phyloP scores from a whole-genome alignment of 2,888 invertebrate species.

The Epinotia bilunana region DNA sequence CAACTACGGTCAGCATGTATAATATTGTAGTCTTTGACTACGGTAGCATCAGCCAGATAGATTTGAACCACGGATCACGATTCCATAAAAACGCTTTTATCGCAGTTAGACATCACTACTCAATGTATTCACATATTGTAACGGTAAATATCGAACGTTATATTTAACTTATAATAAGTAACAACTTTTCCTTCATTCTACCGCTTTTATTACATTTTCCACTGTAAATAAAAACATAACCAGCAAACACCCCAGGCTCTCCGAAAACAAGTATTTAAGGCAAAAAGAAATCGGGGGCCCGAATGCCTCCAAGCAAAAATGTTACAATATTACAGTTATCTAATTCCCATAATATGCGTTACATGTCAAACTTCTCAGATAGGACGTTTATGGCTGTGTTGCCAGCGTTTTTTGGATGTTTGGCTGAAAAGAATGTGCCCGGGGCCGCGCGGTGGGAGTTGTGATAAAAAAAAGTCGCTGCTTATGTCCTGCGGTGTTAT shows the following conservation, averaged over 20 bases:
- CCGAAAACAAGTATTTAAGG: conserved; percentile 55
- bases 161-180: too few relatives aligned
- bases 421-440: conserved; percentile 36
- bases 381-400: conserved; percentile 62
- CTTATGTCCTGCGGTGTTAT: conserved; percentile 34
- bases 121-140: not conserved
- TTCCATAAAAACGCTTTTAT: too few relatives aligned
- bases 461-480: conserved; percentile 37
- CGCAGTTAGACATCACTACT: not conserved
- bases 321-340: conserved; percentile 70
- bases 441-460: conserved; percentile 34
- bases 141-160: not conserved
- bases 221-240: conserved; percentile 49
- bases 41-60: too few relatives aligned
- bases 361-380: conserved; percentile 79
- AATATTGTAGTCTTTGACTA: too few relatives aligned
- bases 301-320: conserved; percentile 50
- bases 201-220: conserved; percentile 19
- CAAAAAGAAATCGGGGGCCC: conserved; percentile 49
- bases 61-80: too few relatives aligned
- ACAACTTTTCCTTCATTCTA: not conserved
- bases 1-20: too few relatives aligned
- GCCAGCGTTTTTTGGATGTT: conserved; percentile 51
- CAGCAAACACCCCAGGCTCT: conserved; percentile 54
- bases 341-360: conserved; percentile 78